phyloP scores from a whole-genome alignment of 2,888 invertebrate genomes.

The Andrena praecox region DNA sequence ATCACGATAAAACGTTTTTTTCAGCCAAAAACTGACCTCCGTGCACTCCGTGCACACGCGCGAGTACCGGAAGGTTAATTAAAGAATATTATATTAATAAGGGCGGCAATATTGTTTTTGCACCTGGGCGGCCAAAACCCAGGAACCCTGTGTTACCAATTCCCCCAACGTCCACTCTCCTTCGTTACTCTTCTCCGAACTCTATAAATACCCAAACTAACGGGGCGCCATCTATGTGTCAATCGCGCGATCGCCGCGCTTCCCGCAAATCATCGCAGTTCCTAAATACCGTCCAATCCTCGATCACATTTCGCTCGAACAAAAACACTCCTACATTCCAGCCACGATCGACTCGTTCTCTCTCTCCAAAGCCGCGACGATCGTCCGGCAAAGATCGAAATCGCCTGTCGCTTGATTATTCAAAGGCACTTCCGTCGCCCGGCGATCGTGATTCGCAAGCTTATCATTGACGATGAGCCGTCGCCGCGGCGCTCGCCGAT shows the following conservation, averaged over 20 bases:
- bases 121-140: no score
- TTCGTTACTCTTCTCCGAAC: no score
- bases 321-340: neutral
- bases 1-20: no score
- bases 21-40: no score
- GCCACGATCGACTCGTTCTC: conserved; percentile 18
- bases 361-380: neutral
- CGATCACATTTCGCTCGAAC: conserved; percentile 2
- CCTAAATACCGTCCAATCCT: neutral
- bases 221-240: neutral
- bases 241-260: neutral
- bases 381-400: conserved; percentile 9
- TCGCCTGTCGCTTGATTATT: conserved; percentile 19
- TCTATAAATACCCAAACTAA: no score
- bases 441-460: conserved; percentile 27
- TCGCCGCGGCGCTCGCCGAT: neutral
- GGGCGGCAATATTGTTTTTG: no score
- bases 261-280: neutral
- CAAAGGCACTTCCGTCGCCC: conserved; percentile 19
- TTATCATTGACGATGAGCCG: conserved; percentile 2
- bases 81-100: no score
- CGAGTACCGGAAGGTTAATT: no score
- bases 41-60: no score
- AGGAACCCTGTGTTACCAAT: no score
- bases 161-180: no score